Percentiles rank a stretch among this genome's conserved stretches.
Conservation (phyloP, 2,888 invertebrate genomes). For the Thecocarcelia acutangulata region DNA sequence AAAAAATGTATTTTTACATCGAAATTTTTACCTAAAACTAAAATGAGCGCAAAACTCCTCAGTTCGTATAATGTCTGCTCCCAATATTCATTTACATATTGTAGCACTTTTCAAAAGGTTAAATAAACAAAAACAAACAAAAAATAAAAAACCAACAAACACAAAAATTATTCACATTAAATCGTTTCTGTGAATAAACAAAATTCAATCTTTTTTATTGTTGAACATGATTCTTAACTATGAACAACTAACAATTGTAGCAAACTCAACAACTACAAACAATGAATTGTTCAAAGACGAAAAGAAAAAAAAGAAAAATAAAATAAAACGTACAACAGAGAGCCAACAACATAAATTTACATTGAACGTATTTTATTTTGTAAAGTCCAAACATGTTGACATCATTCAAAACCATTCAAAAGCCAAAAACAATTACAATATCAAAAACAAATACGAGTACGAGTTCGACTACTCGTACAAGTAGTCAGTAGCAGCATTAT, state of each 20-base stretch:
- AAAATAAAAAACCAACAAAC: conserved; percentile 11
- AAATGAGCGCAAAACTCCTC: no score
- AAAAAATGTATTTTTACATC: no score
- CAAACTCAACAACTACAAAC: conserved; percentile 6
- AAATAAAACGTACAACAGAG: conserved; percentile 25
- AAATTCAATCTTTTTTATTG: conserved; percentile 55
- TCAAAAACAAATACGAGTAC: conserved; percentile 43
- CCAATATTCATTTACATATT: conserved; percentile 1
- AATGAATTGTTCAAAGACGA: conserved; percentile 9
- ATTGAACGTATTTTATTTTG: conserved; percentile 66
- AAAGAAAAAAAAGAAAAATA: conserved; percentile 20
- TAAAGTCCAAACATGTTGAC: conserved; percentile 69
- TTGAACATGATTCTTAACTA: conserved; percentile 47
- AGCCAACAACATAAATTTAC: conserved; percentile 67
- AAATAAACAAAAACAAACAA: neutral
- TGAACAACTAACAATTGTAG: conserved; percentile 20
- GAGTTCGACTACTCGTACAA: conserved; percentile 41
- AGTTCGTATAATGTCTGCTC: neutral
- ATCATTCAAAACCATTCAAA: conserved; percentile 71
- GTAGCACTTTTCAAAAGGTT: conserved; percentile 15
- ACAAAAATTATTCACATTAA: conserved; percentile 48
- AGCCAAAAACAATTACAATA: conserved; percentile 73
- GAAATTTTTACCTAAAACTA: no score
- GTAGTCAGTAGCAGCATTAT: conserved; percentile 24
- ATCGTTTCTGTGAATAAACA: conserved; percentile 58